phyloP scores from a whole-genome alignment of 2,888 invertebrate species.

The Lepidochrysops patricia region DNA sequence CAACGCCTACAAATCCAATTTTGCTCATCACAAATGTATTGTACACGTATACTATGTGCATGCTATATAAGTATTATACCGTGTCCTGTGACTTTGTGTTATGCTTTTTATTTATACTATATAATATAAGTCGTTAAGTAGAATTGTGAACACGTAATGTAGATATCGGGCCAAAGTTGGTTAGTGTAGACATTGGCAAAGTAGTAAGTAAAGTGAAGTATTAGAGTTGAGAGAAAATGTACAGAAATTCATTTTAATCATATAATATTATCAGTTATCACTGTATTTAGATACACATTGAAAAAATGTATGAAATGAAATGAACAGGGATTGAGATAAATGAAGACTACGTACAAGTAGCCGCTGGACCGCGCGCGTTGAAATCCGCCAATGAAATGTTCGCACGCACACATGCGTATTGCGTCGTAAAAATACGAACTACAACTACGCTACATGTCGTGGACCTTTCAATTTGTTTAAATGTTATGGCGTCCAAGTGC shows the following conservation, averaged over 20 bases:
- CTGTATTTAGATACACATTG: neutral
- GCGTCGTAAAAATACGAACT: no score
- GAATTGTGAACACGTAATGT: conserved; percentile 13
- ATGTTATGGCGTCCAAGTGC: no score
- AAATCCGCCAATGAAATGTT: no score
- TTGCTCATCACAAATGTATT: conserved; percentile 25
- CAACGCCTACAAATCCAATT: neutral
- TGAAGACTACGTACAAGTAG: neutral
- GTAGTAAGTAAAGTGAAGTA: neutral
- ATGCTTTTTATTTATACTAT: conserved; percentile 63
- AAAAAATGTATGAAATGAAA: neutral
- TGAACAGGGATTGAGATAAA: neutral
- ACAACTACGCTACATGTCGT: no score
- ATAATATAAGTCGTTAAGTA: conserved; percentile 22
- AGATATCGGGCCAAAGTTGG: conserved; percentile 6
- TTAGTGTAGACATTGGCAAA: conserved; percentile 1
- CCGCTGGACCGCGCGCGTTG: no score
- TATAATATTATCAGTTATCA: no score
- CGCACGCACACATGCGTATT: no score
- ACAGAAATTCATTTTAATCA: neutral
- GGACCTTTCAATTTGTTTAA: no score
- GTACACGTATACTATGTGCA: conserved; percentile 33
- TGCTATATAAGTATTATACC: conserved; percentile 45
- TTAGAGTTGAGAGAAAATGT: neutral
- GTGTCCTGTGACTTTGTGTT: conserved; percentile 79